phyloP scores from a whole-genome alignment of 2,888 invertebrate genomes.

The Crepidodera aurea region DNA sequence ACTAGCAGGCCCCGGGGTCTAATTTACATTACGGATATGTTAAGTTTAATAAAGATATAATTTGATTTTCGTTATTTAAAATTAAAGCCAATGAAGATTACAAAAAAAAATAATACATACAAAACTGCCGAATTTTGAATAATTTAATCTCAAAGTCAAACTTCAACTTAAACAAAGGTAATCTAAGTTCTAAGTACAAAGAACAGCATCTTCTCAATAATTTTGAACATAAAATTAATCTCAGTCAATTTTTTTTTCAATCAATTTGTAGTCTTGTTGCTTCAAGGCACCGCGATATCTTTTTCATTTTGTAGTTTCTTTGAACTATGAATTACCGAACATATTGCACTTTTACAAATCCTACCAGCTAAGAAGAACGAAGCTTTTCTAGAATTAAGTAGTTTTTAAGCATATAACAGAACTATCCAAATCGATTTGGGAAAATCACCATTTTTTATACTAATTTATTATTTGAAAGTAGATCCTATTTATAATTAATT shows the following conservation, averaged over 20 bases:
- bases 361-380: not conserved
- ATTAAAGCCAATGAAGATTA: not conserved
- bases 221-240: not conserved
- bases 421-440: not conserved
- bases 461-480: no score
- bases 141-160: not conserved
- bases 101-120: no score
- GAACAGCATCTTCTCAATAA: constrained; percentile 1
- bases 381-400: constrained; percentile 1
- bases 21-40: no score
- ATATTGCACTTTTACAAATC: not conserved
- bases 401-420: not conserved
- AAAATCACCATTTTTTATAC: no score
- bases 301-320: not conserved
- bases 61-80: no score
- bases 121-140: not conserved
- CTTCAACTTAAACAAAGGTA: not conserved
- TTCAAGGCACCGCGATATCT: not conserved
- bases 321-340: not conserved
- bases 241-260: not conserved
- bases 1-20: no score
- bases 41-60: no score
- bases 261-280: constrained; percentile 1
- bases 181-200: not conserved
- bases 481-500: no score